Evolutionary conservation across 2,888 invertebrate species (phyloP).

Genomic region (Leptinotarsa haldemani): DNA sequence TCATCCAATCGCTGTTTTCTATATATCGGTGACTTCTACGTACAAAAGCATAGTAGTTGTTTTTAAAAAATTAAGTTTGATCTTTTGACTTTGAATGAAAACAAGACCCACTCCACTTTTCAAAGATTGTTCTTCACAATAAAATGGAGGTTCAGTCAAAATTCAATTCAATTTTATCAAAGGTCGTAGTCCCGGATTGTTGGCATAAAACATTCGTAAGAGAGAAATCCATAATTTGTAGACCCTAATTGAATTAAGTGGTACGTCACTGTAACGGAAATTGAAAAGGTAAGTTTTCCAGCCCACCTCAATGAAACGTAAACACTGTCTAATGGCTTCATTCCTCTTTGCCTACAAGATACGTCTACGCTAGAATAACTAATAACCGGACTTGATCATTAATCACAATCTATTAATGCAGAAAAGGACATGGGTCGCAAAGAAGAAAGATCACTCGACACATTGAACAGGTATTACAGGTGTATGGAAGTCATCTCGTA

Average conservation of each 20-base stretch:
- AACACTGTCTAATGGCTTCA: background rate
- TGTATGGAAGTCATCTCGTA: slow-evolving; percentile 17
- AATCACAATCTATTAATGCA: slow-evolving; percentile 7
- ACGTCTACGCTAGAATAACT: background rate
- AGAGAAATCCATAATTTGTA: background rate
- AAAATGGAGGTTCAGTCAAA: no score
- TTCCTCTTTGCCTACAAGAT: slow-evolving; percentile 1
- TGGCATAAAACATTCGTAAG: no score
- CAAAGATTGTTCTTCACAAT: no score
- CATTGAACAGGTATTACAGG: slow-evolving; percentile 1
- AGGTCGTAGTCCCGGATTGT: no score
- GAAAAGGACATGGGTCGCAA: background rate
- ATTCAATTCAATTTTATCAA: no score
- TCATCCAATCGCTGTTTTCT: no score
- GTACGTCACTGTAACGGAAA: slow-evolving; percentile 1
- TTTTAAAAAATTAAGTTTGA: no score
- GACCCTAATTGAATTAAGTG: background rate
- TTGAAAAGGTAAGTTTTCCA: slow-evolving; percentile 10
- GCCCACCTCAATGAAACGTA: background rate
- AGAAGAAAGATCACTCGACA: slow-evolving; percentile 21
- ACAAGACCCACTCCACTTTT: no score
- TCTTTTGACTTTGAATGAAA: no score
- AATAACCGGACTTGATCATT: background rate
- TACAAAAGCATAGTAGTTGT: no score
- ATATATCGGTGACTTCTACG: no score